phyloP scores from a whole-genome alignment of 2,888 invertebrate species.

The Thecophora atra region DNA sequence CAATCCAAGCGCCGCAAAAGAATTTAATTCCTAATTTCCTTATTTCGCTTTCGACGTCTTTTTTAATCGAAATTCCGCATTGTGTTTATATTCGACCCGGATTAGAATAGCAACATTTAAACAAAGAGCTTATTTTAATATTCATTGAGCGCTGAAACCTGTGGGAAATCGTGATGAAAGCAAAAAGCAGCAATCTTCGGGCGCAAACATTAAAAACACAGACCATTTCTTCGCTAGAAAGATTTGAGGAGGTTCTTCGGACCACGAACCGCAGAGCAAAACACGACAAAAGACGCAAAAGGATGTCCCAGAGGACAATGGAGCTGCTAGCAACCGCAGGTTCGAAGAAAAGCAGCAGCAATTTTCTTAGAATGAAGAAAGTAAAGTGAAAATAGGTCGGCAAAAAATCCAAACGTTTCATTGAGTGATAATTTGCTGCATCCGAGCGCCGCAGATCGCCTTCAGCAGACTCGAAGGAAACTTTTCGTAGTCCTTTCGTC shows the following conservation, averaged over 20 bases:
- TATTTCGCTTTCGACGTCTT: too few species aligned
- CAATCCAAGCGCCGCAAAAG: too few species aligned
- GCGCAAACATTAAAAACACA: background rate
- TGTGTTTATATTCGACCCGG: too few species aligned
- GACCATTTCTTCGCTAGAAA: background rate
- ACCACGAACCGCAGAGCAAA: background rate
- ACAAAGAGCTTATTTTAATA: background rate
- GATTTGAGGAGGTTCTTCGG: background rate
- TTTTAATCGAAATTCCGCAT: too few species aligned
- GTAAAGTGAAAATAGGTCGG: background rate
- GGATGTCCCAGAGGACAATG: background rate
- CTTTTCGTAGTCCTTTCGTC: background rate
- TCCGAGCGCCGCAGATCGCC: background rate
- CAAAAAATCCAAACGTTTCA: background rate
- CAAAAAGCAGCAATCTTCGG: background rate
- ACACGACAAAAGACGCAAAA: background rate
- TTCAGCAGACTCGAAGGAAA: background rate
- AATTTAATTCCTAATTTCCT: too few species aligned
- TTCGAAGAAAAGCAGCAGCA: background rate
- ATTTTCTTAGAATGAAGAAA: background rate
- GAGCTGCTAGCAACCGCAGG: background rate
- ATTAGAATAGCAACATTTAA: background rate
- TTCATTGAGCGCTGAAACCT: background rate
- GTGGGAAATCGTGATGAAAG: background rate
- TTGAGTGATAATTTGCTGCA: slow-evolving; percentile 30